Evolutionary conservation across 2,113 vertebrate genomes (phyloP), one percentile per base, ranked within the genome.

Genomic region (Anas platyrhynchos): DNA sequence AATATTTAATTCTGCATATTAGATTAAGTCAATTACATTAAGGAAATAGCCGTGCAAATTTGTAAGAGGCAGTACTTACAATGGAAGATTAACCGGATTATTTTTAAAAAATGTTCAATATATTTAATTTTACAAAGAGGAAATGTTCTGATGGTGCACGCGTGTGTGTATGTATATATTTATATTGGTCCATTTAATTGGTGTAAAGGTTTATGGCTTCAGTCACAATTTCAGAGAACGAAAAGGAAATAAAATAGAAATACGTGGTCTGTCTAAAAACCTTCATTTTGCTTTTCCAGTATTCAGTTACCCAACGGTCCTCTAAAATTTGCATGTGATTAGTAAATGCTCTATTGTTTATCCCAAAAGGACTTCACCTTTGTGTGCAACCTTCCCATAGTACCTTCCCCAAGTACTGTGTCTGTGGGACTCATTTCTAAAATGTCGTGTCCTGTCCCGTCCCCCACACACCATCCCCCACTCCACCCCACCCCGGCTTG

Each of bases 1-100:
- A 98, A 98, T 98, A 98, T 98, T 98, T 98, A 98, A 98, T 98
- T 95, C 94, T 95, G 95, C 63, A 86, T 96, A 97, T 97, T 97
- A 95, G 97, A 95, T 88, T 82, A 63, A 96, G 95, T 84, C 97
- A 95, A 97, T 97, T 97, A 95, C 97, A 93, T 93, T 77, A 96
- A 97, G 97, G 96, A 97, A 97, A 93, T 91, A 97, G 96, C 68
- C 62, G 86, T 94, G 95, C 91, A 90, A 91, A 90, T 97, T 96
- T 92, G 93, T 92, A 94, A 94, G 97, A 76, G 92, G 90, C 36
- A 32, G 82, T 90, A 41, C 97, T 98, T 96, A 87, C 81, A 96
- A 81, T 16, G 83, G 83, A 95, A 96, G 85, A 93, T 71, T 88
- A 96, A 94, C 82, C 63, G 86, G 93, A 71, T 95, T 96, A 62